A percentile compares a stretch with the other conserved stretches of the same genome.
Conservation (phyloP, 2,113 vertebrate genomes). For the Vulpes lagopus region DNA sequence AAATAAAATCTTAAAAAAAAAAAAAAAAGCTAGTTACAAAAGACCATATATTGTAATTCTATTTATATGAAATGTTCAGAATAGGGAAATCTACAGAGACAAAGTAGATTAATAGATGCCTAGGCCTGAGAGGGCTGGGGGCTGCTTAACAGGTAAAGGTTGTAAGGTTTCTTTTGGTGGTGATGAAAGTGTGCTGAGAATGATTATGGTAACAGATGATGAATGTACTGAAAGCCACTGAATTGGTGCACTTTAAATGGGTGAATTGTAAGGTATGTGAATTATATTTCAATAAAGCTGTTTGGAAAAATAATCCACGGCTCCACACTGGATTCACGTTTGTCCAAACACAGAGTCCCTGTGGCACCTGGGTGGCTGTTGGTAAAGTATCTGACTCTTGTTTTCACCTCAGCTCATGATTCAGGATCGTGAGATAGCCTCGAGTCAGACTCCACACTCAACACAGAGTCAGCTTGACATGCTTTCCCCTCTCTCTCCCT, state of each 20-base stretch:
- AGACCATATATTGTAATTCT: background rate
- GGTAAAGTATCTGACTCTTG: background rate
- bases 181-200: background rate
- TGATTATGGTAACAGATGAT: background rate
- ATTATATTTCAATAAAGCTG: conserved; percentile 41
- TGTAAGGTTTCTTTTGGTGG: background rate
- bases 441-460: background rate
- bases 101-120: background rate
- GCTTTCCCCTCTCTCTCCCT: background rate
- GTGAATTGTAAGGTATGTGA: background rate
- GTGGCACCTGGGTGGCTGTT: background rate
- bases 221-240: conserved; percentile 24
- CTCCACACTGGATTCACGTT: background rate
- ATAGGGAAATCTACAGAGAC: background rate
- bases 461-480: background rate
- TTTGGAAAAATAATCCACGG: background rate
- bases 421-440: background rate
- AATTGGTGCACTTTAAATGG: background rate
- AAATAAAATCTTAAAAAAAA: no score
- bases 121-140: background rate
- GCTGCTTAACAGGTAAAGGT: background rate
- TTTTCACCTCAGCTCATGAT: background rate
- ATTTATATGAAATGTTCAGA: conserved; percentile 4
- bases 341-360: conserved; percentile 10
- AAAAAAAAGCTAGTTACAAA: background rate